Conservation (phyloP, 2,113 vertebrate genomes). For the Amphilophus citrinellus region DNA sequence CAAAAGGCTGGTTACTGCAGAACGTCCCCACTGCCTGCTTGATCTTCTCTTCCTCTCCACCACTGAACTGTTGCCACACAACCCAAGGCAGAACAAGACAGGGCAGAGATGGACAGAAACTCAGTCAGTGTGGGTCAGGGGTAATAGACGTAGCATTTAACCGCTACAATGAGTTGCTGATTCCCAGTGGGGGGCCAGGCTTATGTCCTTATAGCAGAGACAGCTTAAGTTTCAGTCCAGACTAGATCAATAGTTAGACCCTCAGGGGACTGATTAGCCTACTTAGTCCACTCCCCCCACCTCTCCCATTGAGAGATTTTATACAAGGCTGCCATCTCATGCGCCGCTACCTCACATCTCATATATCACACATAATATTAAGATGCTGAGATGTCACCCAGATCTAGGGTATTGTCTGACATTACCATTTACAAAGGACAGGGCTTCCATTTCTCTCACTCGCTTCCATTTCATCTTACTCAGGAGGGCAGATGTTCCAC, state of each 20-base stretch:
- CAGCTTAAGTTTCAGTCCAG: conserved; percentile 47
- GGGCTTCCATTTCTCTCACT: neutral
- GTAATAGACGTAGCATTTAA: conserved; percentile 37
- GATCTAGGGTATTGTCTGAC: conserved; percentile 60
- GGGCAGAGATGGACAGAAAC: conserved; percentile 31
- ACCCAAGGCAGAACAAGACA: conserved; percentile 20
- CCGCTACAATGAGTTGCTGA: conserved; percentile 14
- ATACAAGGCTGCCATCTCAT: conserved; percentile 44
- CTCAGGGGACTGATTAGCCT: conserved; percentile 48
- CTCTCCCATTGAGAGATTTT: conserved; percentile 26
- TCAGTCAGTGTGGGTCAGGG: conserved; percentile 42
- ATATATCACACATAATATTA: conserved; percentile 29
- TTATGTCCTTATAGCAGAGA: conserved; percentile 31
- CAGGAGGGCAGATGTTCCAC: neutral
- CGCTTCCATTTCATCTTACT: neutral
- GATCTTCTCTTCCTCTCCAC: conserved; percentile 93
- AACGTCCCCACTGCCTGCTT: conserved; percentile 94
- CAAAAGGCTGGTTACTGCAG: conserved; percentile 98
- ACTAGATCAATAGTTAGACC: conserved; percentile 46
- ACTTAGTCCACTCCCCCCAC: conserved; percentile 35
- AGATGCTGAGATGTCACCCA: conserved; percentile 32
- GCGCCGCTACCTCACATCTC: conserved; percentile 25
- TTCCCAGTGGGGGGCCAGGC: conserved; percentile 40
- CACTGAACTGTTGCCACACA: conserved; percentile 87
- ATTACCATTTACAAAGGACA: conserved; percentile 25